Conservation (phyloP, 1,140 invertebrate genomes). For the Aphelenchoides fujianensis region DNA sequence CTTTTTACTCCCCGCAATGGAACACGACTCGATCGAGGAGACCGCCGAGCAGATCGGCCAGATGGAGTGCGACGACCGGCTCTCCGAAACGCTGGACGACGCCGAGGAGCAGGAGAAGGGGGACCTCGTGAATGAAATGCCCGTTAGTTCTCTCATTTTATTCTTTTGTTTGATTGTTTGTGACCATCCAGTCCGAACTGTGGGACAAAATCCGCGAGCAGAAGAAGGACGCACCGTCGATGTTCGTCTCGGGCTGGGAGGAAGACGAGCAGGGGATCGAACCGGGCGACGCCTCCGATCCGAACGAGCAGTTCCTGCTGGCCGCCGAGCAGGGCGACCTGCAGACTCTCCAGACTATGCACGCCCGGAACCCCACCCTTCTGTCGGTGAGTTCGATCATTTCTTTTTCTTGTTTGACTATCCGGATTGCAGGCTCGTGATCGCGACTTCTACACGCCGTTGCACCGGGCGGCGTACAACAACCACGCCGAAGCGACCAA, state of each 20-base stretch:
- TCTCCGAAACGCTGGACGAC: constrained; percentile 12
- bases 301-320: constrained; percentile 54
- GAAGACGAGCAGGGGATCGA: constrained; percentile 50
- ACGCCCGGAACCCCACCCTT: constrained; percentile 35
- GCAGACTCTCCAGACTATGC: constrained; percentile 38
- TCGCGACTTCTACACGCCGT: constrained; percentile 82
- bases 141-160: background rate
- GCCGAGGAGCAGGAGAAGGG: constrained; percentile 25
- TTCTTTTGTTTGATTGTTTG: constrained; percentile 64
- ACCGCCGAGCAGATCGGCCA: constrained; percentile 15
- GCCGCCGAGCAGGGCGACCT: constrained; percentile 59
- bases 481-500: constrained; percentile 76
- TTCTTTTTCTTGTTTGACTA: constrained; percentile 9
- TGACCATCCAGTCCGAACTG: constrained; percentile 36
- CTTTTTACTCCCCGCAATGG: too few relatives aligned
- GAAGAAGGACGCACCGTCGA: constrained; percentile 41
- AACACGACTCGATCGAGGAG: constrained; percentile 3
- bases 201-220: constrained; percentile 40
- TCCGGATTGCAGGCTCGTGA: constrained; percentile 68
- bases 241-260: constrained; percentile 61
- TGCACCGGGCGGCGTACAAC: constrained; percentile 86
- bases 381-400: constrained; percentile 43
- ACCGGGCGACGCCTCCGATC: constrained; percentile 45
- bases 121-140: constrained; percentile 22
- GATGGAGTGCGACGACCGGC: constrained; percentile 20